phyloP scores from a whole-genome alignment of 92 coral and sea anemone genomes.

The Umimayanthus chanpuru region DNA sequence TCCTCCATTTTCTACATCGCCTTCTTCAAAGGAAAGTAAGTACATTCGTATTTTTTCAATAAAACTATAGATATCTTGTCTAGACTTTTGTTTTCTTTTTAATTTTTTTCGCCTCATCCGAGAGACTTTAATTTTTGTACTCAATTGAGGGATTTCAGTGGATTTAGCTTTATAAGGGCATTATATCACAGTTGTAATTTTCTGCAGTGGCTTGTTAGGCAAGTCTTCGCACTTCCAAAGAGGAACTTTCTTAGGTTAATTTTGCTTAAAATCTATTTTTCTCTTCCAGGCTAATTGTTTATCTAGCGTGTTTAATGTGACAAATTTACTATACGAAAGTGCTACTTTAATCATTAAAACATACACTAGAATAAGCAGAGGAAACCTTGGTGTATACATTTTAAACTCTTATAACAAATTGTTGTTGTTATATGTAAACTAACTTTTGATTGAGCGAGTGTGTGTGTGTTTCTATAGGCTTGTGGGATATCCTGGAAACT shows the following conservation, averaged over 20 bases:
- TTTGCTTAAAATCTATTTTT: neutral
- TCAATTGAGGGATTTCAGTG: neutral
- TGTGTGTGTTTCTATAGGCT: conserved; percentile 54
- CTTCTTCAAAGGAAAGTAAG: conserved; percentile 99
- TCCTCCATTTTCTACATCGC: conserved; percentile 98
- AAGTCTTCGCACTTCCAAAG: neutral
- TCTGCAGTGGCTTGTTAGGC: neutral
- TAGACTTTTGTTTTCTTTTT: too few species aligned
- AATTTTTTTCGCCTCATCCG: too few species aligned
- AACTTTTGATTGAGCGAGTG: neutral
- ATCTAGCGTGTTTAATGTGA: neutral
- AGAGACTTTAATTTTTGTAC: too few species aligned
- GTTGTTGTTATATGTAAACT: neutral
- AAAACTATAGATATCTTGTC: too few species aligned
- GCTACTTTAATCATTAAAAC: too few species aligned
- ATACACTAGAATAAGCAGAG: too few species aligned
- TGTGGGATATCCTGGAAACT: conserved; percentile 97
- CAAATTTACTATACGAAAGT: too few species aligned
- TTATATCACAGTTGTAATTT: neutral
- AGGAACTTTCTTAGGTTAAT: neutral
- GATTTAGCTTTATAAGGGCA: neutral
- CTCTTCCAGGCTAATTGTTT: neutral
- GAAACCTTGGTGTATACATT: too few species aligned
- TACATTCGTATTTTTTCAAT: neutral
- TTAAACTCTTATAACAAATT: too few species aligned